Percentiles rank a stretch among this genome's conserved stretches.
These are phyloP conservation scores for Eulemur rufifrons DNA, from an alignment of 2,113 vertebrate species.

Conservation along the genomic window DNA sequence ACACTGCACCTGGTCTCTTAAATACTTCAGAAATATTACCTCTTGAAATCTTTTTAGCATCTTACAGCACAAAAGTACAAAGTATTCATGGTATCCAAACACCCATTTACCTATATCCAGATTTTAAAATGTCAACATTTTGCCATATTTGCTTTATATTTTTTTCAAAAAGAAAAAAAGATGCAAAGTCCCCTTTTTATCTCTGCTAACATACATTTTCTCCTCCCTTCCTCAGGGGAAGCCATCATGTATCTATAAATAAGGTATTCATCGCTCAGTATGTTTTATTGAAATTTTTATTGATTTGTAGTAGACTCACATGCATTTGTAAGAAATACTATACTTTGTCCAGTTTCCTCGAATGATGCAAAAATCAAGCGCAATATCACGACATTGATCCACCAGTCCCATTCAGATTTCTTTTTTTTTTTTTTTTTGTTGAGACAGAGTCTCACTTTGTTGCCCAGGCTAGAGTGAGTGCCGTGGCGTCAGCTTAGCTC, in stretches of 20 bases:
- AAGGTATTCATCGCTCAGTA: not conserved
- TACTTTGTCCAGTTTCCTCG: not conserved
- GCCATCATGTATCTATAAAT: not conserved
- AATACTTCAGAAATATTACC: not conserved
- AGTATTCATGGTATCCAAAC: too few species aligned
- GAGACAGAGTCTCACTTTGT: too few species aligned
- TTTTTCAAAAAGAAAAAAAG: not conserved
- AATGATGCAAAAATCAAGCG: not conserved
- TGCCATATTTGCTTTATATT: not conserved
- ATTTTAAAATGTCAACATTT: not conserved
- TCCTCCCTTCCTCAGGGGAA: not conserved
- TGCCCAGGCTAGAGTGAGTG: too few species aligned
- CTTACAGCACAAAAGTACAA: not conserved
- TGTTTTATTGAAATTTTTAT: not conserved
- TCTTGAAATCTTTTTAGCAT: not conserved
- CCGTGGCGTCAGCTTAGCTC: too few species aligned
- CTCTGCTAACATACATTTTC: not conserved
- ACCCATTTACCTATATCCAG: not conserved
- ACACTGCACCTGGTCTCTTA: too few species aligned
- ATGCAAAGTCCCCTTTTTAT: not conserved
- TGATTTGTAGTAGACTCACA: not conserved
- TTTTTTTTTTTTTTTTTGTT: too few species aligned
- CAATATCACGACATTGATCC: too few species aligned
- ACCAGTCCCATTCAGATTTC: too few species aligned
- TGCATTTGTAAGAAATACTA: not conserved